A percentile compares a stretch with the other conserved stretches of the same genome.
These are phyloP conservation scores for Petromus typicus DNA, from an alignment of 2,113 vertebrate genomes.

Conservation along the genomic window DNA sequence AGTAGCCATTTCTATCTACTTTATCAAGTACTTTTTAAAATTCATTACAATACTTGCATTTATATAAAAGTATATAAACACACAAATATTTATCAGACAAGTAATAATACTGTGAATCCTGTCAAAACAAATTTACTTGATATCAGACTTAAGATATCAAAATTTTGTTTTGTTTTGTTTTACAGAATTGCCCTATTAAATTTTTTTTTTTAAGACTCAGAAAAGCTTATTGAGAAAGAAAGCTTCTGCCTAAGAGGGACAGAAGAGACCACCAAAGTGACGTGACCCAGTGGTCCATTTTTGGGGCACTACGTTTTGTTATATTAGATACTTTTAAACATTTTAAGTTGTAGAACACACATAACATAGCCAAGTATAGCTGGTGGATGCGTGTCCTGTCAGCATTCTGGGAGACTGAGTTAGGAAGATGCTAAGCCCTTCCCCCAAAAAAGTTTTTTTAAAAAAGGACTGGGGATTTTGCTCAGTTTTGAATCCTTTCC, in stretches of 20 bases:
- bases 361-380: background rate
- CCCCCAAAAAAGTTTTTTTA: background rate
- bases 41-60: background rate
- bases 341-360: constrained; percentile 7
- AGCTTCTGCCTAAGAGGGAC: too few species aligned
- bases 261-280: too few species aligned
- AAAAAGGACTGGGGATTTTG: background rate
- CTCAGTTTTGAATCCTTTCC: background rate
- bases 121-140: background rate
- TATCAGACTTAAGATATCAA: background rate
- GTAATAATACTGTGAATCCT: background rate
- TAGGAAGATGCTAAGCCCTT: background rate
- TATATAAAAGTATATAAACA: background rate
- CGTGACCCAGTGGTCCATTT: too few species aligned
- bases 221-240: too few species aligned
- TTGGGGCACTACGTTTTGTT: too few species aligned
- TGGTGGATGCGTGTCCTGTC: background rate
- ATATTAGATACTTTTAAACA: background rate
- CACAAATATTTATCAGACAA: background rate
- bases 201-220: too few species aligned
- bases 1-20: background rate
- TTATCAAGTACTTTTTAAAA: constrained; percentile 16
- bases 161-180: background rate
- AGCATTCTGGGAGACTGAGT: background rate
- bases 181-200: background rate